Evolutionary conservation across 2,113 vertebrate genomes (phyloP), one percentile per base, ranked within the genome.

Genomic region (Pogonocichla stellata): DNA sequence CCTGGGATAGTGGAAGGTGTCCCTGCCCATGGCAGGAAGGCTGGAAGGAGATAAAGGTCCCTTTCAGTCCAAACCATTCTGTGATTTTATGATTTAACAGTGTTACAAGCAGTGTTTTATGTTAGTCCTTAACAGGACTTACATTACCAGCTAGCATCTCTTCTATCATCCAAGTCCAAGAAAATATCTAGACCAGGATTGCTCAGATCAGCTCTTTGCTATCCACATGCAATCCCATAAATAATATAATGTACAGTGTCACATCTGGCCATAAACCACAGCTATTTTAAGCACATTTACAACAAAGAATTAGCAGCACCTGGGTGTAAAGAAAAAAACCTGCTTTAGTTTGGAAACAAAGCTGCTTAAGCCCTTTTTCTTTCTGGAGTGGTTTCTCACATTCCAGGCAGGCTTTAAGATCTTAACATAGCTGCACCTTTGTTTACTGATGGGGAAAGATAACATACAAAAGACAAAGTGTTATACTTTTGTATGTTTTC

Each of bases 171-270:
- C 13, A 60, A 67, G 12, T 24, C 33, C 51, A 85, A 81, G 25
- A n/a, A 48, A 75, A 5, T 5, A 19, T 5, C 28, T 22, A 24
- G 36, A 42, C 10, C 33, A 62, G 71, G 65, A 28, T 14, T 74
- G 19, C 75, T 88, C 24, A 19, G 18, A 69, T 24, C 14, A 71
- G 42, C 60, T 61, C n/a, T 85, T 62, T 28, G 11, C 45, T 53
- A 48, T 9, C 67, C 48, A 69, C 6, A 19, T 66, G 16, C 15
- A 70, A 25, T 85, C 12, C 72, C 51, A 57, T 1, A 58, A 33
- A 38, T 3, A 12, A 3, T 19, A 67, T 5, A 40, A 40, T 2
- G 40, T 3, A 16, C 1, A 53, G 5, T 3, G 3, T 23, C 19
- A 24, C 1, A 5, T 18, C 29, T 36, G 10, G 24, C 42, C 34